These are phyloP conservation scores for Hyperopisus bebe DNA, from an alignment of 2,113 vertebrate species.

Conservation along the genomic window DNA sequence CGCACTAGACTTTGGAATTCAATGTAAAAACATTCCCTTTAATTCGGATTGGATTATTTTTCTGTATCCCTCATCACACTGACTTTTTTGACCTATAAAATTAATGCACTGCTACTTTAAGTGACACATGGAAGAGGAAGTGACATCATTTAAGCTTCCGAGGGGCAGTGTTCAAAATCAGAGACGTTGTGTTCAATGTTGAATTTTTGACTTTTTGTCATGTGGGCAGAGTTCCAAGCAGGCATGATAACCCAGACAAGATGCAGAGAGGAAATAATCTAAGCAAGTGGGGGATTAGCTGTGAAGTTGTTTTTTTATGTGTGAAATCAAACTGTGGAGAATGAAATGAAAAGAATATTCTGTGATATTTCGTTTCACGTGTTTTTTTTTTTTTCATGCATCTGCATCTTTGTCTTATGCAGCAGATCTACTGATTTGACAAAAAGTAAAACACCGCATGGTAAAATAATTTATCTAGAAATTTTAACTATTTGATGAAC, in stretches of 20 bases:
- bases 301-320: background rate
- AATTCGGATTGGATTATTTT: background rate
- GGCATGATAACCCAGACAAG: too few species aligned
- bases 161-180: background rate
- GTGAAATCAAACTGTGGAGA: background rate
- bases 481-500: background rate
- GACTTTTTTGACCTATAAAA: background rate
- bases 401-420: background rate
- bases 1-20: background rate
- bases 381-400: background rate
- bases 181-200: background rate
- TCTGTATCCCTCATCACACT: background rate
- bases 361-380: background rate
- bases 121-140: background rate
- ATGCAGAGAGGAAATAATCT: background rate
- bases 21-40: background rate
- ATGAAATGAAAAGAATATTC: background rate
- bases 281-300: background rate
- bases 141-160: too few species aligned
- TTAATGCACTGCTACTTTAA: background rate
- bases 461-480: background rate
- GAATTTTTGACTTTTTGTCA: background rate
- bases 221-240: background rate
- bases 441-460: background rate
- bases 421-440: background rate